These are phyloP conservation scores for Xyrichtys novacula DNA, from an alignment of 2,797 vertebrate species.

Conservation along the genomic window DNA sequence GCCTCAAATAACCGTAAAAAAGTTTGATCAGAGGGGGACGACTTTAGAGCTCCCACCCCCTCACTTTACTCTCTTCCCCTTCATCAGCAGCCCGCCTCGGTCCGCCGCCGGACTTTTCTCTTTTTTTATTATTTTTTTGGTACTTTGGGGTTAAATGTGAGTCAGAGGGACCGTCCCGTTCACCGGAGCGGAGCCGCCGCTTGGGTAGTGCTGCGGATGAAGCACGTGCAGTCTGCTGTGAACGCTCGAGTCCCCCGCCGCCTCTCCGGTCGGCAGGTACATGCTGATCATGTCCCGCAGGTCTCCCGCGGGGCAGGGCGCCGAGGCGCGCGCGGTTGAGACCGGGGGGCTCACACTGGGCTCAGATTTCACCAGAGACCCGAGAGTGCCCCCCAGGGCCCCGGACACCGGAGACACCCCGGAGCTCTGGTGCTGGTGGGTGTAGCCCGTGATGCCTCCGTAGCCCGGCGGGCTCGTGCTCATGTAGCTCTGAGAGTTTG, in stretches of 20 bases:
- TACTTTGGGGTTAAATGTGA: slow-evolving; percentile 82
- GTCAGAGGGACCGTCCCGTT: slow-evolving; percentile 96
- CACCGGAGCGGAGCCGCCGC: slow-evolving; percentile 88
- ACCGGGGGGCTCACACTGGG: slow-evolving; percentile 93
- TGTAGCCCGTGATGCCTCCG: slow-evolving; percentile 90
- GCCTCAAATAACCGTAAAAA: slow-evolving; percentile 39
- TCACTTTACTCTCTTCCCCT: slow-evolving; percentile 74
- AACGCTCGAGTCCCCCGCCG: slow-evolving; percentile 85
- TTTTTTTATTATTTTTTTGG: too few species aligned
- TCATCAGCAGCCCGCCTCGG: not conserved
- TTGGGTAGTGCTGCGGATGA: slow-evolving; percentile 94
- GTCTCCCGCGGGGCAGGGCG: slow-evolving; percentile 91
- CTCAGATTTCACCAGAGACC: slow-evolving; percentile 94
- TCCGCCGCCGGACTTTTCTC: too few species aligned
- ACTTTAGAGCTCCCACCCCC: slow-evolving; percentile 80
- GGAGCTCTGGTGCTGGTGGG: slow-evolving; percentile 87
- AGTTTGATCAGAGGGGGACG: slow-evolving; percentile 75
- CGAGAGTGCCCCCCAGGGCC: slow-evolving; percentile 89
- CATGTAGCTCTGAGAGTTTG: slow-evolving; percentile 96
- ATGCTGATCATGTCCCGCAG: slow-evolving; percentile 99
- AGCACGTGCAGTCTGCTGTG: slow-evolving; percentile 94
- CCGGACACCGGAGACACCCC: slow-evolving; percentile 88
- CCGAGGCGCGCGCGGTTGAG: slow-evolving; percentile 85
- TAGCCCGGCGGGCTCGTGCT: slow-evolving; percentile 94
- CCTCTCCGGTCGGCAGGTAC: slow-evolving; percentile 89